A percentile compares a stretch with the other conserved stretches of the same genome.
These are phyloP conservation scores for Strix aluco DNA, from an alignment of 2,113 vertebrate species.

Conservation along the genomic window DNA sequence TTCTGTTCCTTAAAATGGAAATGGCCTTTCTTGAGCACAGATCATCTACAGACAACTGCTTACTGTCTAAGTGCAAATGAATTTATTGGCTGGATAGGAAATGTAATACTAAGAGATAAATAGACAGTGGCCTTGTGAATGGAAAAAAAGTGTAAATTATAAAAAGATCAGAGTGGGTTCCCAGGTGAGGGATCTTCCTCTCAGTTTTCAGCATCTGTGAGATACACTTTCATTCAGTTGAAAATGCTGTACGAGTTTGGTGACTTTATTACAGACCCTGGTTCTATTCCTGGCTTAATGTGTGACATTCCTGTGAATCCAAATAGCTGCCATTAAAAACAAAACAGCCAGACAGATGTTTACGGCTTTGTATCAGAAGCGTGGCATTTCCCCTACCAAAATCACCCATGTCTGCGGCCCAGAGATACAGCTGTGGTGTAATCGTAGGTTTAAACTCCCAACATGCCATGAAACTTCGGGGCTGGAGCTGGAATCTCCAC, in stretches of 20 bases:
- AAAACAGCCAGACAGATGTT: background rate
- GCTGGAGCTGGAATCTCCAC: background rate
- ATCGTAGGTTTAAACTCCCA: background rate
- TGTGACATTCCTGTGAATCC: background rate
- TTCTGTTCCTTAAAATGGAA: slow-evolving; percentile 9
- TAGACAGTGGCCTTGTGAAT: background rate
- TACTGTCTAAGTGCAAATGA: background rate
- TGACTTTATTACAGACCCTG: background rate
- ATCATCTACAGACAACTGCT: background rate
- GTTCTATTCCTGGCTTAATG: background rate
- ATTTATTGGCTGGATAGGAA: background rate
- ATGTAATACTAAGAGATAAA: background rate
- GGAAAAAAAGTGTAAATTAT: background rate
- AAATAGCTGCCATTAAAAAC: background rate
- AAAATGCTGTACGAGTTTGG: background rate
- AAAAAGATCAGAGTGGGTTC: background rate
- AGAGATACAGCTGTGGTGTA: background rate
- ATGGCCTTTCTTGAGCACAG: background rate
- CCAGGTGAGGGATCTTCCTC: background rate
- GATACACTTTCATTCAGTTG: background rate
- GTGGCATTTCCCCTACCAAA: background rate
- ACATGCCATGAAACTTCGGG: accelerated
- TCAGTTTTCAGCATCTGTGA: background rate
- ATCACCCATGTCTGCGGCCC: background rate
- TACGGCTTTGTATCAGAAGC: background rate